phyloP scores from a whole-genome alignment of 2,113 vertebrate genomes.

The Azemiops feae region DNA sequence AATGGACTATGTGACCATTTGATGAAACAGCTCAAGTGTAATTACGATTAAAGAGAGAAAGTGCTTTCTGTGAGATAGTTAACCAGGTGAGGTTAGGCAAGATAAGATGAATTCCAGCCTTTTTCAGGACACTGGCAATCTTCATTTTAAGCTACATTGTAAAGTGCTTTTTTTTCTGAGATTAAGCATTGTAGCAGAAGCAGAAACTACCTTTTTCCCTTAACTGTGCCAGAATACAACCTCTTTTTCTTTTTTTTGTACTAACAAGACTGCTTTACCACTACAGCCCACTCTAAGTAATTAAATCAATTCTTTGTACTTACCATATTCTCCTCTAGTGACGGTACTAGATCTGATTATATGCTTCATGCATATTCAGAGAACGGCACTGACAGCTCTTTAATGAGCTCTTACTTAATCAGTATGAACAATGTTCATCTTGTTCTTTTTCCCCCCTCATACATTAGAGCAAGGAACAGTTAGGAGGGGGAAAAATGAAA shows the following conservation, averaged over 20 bases:
- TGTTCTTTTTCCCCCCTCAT: constrained; percentile 85
- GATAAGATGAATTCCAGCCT: constrained; percentile 77
- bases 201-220: constrained; percentile 84
- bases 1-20: constrained; percentile 49
- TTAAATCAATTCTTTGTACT: constrained; percentile 99
- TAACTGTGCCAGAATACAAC: constrained; percentile 83
- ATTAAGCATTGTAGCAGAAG: constrained; percentile 91
- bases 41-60: constrained; percentile 64
- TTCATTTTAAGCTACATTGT: constrained; percentile 81
- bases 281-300: constrained; percentile 93
- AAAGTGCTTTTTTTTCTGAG: constrained; percentile 83
- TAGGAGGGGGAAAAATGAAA: constrained; percentile 77
- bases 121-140: constrained; percentile 78
- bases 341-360: constrained; percentile 91
- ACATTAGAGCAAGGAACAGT: constrained; percentile 84
- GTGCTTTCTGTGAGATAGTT: constrained; percentile 67
- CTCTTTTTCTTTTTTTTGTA: constrained; percentile 78
- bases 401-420: constrained; percentile 99
- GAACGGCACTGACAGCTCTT: constrained; percentile 89
- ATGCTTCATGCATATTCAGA: constrained; percentile 98
- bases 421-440: constrained; percentile 97
- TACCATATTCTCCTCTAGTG: constrained; percentile 86
- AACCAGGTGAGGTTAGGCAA: constrained; percentile 80
- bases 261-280: constrained; percentile 89
- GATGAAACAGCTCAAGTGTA: constrained; percentile 58